phyloP scores from a whole-genome alignment of 2,113 vertebrate genomes.

The Mus spicilegus region DNA sequence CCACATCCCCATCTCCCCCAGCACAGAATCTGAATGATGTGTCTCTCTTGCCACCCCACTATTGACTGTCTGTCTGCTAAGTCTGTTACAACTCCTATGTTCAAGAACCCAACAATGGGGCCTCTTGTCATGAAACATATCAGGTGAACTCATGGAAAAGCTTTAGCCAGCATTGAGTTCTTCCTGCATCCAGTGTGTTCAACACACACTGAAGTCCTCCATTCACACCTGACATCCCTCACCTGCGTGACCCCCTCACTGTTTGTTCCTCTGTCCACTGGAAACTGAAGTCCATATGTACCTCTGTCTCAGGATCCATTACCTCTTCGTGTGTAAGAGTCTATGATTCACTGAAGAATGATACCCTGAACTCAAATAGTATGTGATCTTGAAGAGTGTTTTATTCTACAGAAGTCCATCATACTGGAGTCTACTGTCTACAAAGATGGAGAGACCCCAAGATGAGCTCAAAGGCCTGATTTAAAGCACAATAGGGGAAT shows the following conservation, averaged over 20 bases:
- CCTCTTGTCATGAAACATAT: neutral
- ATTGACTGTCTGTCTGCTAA: neutral
- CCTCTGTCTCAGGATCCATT: neutral
- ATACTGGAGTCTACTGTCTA: too few relatives aligned
- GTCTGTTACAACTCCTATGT: neutral
- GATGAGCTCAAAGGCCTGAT: too few relatives aligned
- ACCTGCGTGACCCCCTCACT: neutral
- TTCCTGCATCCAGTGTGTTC: neutral
- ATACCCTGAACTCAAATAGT: too few relatives aligned
- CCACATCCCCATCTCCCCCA: too few relatives aligned
- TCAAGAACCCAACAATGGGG: neutral
- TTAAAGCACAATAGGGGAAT: too few relatives aligned
- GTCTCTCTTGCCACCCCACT: neutral
- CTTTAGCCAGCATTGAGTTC: neutral
- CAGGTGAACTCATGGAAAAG: neutral
- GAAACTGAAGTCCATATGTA: neutral
- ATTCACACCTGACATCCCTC: too few relatives aligned
- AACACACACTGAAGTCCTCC: neutral
- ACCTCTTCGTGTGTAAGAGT: neutral
- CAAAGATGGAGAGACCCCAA: too few relatives aligned
- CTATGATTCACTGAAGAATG: too few relatives aligned
- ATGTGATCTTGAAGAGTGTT: too few relatives aligned
- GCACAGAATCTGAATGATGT: neutral
- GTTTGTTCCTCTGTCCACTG: neutral
- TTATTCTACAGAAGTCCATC: too few relatives aligned